A percentile compares a stretch with the other conserved stretches of the same genome.
Conservation (phyloP, 2,797 vertebrate genomes). For the Hirundo rustica region DNA sequence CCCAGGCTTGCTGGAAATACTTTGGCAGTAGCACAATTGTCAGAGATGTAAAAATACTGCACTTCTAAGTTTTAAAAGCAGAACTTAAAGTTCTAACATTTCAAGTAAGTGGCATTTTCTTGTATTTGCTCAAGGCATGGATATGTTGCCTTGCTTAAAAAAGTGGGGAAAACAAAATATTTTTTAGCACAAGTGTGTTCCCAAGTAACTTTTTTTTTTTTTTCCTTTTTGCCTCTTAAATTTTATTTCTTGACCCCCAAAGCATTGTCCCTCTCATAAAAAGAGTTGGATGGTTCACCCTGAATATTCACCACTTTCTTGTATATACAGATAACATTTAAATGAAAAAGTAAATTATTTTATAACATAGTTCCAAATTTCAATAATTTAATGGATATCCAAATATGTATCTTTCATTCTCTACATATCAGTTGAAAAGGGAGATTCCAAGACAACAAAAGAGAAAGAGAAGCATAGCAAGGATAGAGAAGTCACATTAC, state of each 20-base stretch:
- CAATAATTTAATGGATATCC: neutral
- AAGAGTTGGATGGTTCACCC: neutral
- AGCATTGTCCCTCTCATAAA: neutral
- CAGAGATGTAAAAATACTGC: neutral
- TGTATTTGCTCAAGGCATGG: constrained; percentile 59
- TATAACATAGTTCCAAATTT: neutral
- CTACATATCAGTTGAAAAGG: neutral
- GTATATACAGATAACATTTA: neutral
- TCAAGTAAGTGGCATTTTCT: constrained; percentile 62
- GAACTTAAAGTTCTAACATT: constrained; percentile 67
- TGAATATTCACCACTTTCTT: neutral
- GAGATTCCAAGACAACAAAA: neutral
- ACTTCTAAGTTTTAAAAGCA: constrained; percentile 19
- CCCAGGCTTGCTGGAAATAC: neutral
- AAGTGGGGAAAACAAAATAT: constrained; percentile 58
- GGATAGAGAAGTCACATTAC: neutral
- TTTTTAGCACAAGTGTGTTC: neutral
- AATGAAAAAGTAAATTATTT: neutral
- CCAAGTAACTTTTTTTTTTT: neutral
- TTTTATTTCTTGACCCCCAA: neutral
- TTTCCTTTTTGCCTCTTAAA: neutral
- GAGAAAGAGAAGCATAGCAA: neutral
- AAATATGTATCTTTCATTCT: neutral
- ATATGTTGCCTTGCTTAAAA: constrained; percentile 59
- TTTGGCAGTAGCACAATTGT: neutral